phyloP scores from a whole-genome alignment of 2,113 vertebrate genomes.

The Crocuta crocuta region DNA sequence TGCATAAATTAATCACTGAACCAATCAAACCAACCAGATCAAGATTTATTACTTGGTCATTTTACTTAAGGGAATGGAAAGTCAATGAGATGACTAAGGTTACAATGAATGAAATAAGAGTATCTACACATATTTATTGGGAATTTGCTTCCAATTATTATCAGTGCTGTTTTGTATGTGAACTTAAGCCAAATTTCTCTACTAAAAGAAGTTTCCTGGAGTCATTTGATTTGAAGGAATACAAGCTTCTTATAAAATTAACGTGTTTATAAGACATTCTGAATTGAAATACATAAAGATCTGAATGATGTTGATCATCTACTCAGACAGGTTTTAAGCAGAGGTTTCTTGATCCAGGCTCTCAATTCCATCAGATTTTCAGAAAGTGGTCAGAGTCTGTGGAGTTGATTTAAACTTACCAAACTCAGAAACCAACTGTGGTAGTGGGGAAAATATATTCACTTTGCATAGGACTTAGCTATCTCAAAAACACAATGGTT shows the following conservation, averaged over 20 bases:
- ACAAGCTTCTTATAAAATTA: not conserved
- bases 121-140: not conserved
- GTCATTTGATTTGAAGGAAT: constrained; percentile 30
- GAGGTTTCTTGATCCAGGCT: not conserved
- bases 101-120: not conserved
- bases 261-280: not conserved
- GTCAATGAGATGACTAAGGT: not conserved
- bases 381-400: not conserved
- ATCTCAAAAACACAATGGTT: not conserved
- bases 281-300: not conserved
- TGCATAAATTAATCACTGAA: not conserved
- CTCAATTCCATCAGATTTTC: not conserved
- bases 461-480: not conserved
- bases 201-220: not conserved
- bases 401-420: not conserved
- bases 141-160: constrained; percentile 13
- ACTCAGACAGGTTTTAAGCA: not conserved
- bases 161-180: not conserved
- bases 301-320: not conserved
- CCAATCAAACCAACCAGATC: not conserved
- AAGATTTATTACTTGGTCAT: not conserved
- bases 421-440: not conserved
- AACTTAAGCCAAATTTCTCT: not conserved
- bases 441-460: not conserved
- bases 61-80: constrained; percentile 14